Conservation (phyloP, 2,888 invertebrate genomes). For the Julus scandinavius region DNA sequence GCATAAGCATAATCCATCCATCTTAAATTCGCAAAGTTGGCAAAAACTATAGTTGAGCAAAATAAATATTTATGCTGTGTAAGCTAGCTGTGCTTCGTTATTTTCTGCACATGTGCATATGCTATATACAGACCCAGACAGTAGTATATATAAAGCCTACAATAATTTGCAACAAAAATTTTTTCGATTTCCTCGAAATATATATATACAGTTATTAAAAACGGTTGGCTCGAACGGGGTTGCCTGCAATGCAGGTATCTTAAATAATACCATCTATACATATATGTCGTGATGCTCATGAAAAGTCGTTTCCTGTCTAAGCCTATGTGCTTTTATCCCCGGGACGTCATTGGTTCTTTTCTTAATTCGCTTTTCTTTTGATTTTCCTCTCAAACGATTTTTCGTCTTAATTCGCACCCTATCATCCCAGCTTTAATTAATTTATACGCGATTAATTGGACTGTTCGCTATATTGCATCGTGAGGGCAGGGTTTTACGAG, state of each 20-base stretch:
- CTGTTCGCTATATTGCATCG: conserved; percentile 8
- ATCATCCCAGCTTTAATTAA: conserved; percentile 42
- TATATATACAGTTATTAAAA: conserved; percentile 1
- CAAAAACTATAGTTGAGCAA: no score
- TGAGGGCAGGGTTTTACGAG: background rate
- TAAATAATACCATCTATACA: background rate
- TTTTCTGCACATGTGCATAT: no score
- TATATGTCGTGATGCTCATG: background rate
- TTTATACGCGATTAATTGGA: conserved; percentile 40
- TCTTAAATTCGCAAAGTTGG: no score
- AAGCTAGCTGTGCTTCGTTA: no score
- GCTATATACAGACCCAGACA: no score
- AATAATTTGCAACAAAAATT: no score
- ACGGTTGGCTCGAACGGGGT: background rate
- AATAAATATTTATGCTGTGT: no score
- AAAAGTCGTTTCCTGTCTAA: conserved; percentile 15
- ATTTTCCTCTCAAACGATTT: conserved; percentile 36
- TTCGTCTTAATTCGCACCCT: conserved; percentile 45
- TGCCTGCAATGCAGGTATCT: conserved; percentile 43
- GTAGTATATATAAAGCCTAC: no score
- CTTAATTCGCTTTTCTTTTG: conserved; percentile 46
- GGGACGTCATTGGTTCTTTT: conserved; percentile 31
- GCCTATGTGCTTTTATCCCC: conserved; percentile 1
- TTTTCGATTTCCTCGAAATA: background rate
- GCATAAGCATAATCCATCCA: no score